A percentile compares a stretch with the other conserved stretches of the same genome.
These are phyloP conservation scores for Rallus crepitans DNA, from an alignment of 2,797 vertebrate genomes.

Conservation along the genomic window DNA sequence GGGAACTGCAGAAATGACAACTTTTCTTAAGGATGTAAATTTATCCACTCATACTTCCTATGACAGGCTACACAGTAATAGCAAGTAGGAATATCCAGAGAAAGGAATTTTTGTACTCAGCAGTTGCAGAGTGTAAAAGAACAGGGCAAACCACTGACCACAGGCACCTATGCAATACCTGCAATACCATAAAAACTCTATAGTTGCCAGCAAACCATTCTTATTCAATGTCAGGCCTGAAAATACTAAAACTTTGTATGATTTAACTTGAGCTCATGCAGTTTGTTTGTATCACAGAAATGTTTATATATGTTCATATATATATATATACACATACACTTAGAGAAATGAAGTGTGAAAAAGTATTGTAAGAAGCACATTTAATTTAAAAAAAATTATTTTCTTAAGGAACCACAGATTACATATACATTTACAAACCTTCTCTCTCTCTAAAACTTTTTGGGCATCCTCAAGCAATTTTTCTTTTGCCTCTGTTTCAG, in stretches of 20 bases:
- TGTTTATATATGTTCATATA: not conserved
- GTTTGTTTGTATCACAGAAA: not conserved
- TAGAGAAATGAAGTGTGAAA: not conserved
- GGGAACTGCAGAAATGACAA: not conserved
- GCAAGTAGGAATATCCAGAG: not conserved
- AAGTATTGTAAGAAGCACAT: not conserved
- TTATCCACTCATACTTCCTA: not conserved
- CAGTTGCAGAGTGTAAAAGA: not conserved
- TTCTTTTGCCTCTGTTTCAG: constrained; percentile 77
- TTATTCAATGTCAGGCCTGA: not conserved
- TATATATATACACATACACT: not conserved
- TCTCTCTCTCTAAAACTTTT: constrained; percentile 68
- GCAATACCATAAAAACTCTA: not conserved
- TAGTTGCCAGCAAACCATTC: not conserved
- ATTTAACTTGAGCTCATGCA: not conserved
- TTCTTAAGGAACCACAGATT: not conserved
- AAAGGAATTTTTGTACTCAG: not conserved
- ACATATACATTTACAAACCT: constrained; percentile 57
- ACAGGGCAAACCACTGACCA: not conserved
- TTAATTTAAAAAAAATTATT: not conserved
- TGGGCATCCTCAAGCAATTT: constrained; percentile 75
- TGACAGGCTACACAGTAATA: not conserved
- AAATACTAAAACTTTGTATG: not conserved
- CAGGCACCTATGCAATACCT: not conserved
- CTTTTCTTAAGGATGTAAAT: not conserved